Evolutionary conservation across 23 tunicate species (phyloP), one percentile per base, ranked within the genome.

Genomic region (Ascidia mentula): DNA sequence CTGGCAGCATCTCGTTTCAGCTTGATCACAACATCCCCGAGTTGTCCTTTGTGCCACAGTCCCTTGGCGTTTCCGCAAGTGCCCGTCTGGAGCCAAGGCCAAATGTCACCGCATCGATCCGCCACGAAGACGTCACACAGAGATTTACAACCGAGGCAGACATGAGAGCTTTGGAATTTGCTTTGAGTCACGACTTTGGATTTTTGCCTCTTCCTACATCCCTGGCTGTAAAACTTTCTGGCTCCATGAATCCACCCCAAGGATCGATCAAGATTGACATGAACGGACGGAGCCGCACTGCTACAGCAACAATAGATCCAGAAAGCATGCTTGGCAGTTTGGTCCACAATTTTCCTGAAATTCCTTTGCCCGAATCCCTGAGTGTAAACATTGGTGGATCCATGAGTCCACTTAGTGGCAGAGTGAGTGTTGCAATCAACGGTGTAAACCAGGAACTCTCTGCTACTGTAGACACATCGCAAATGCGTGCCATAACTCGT

Each of bases 11-110:
- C 46, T 79, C 80, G 31, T 59, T 86, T 6, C 75, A 79, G 38
- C 37, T 86, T 22, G 90, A 86, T 15, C 90, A 86, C 40, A 72
- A 31, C 75, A 86, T 86, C 45, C 84, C 90, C 7, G 84, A 79
- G 79, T 65, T 86, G 1, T 7, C 30, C 4, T 86, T 72, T 60
- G 34, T 86, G 6, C 84, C 84, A 30, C 79, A 72, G 31, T 79
- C 90, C 4, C 12, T 73, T 73, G 90, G 72, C 22, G 75, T 78
- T 17, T 53, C 75, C n/a, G 90, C 65, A 31, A 86, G 84, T 37
- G 36, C 74, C 28, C 40, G 75, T 32, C 36, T 33, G 18, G 22
- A 53, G 32, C 90, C 90, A 38, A 46, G 74, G 59, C 77, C 75
- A 6, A 86, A 79, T 37, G 38, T 86, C 33, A 79, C 90, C 20